These are phyloP conservation scores for Enteromius paludinosus DNA, from an alignment of 2,797 vertebrate species.

Conservation along the genomic window DNA sequence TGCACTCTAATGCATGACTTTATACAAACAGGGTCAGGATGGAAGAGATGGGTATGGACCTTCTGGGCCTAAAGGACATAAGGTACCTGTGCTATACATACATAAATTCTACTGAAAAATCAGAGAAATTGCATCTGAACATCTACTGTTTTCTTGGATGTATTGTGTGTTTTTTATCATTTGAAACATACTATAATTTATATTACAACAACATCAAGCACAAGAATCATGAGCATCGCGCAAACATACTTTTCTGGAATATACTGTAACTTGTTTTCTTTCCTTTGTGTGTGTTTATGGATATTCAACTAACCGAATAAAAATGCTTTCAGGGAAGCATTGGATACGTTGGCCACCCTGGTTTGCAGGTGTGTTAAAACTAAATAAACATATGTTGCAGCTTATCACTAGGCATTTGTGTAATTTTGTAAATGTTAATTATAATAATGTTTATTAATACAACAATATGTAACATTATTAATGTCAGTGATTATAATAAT, in stretches of 20 bases:
- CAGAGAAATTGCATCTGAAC: not conserved
- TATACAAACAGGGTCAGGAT: slow-evolving; percentile 76
- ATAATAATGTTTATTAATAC: not conserved
- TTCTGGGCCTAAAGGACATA: slow-evolving; percentile 78
- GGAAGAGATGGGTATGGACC: slow-evolving; percentile 78
- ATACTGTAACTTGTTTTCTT: not conserved
- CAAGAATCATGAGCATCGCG: too few species aligned
- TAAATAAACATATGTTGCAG: not conserved
- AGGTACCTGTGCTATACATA: slow-evolving; percentile 70
- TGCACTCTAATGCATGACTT: not conserved
- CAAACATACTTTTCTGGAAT: not conserved
- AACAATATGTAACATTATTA: not conserved
- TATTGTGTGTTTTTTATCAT: not conserved
- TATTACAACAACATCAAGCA: not conserved
- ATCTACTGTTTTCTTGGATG: not conserved
- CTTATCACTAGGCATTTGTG: not conserved
- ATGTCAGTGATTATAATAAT: not conserved
- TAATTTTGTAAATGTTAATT: not conserved
- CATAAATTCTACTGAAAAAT: not conserved
- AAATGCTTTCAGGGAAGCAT: slow-evolving; percentile 75
- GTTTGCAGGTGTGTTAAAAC: slow-evolving; percentile 74
- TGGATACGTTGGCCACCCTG: slow-evolving; percentile 84
- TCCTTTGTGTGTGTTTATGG: not conserved
- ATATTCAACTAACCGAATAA: not conserved
- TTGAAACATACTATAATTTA: not conserved